These are phyloP conservation scores for Gavialis gangeticus DNA, from an alignment of 2,113 vertebrate genomes.

Conservation along the genomic window DNA sequence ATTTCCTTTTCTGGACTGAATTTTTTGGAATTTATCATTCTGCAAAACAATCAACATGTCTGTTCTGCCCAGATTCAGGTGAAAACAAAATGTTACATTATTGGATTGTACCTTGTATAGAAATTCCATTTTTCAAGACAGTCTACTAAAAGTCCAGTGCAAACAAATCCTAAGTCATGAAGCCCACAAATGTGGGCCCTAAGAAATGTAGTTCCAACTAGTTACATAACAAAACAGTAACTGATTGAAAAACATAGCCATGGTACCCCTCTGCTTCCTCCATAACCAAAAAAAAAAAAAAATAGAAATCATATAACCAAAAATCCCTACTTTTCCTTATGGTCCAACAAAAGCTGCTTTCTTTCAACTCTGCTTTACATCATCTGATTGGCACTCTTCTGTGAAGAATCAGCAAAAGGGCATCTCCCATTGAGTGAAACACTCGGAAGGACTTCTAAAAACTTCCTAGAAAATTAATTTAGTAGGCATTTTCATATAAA, in stretches of 20 bases:
- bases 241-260: not conserved
- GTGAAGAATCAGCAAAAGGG: not conserved
- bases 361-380: not conserved
- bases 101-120: not conserved
- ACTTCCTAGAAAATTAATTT: not conserved
- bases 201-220: not conserved
- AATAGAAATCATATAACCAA: not conserved
- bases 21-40: no score
- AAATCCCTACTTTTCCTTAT: not conserved
- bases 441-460: not conserved
- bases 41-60: not conserved
- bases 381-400: not conserved
- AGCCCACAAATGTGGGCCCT: accelerated
- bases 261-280: not conserved
- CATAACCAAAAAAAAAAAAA: not conserved
- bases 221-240: accelerated
- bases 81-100: not conserved
- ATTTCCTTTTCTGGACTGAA: no score
- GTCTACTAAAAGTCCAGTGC: not conserved
- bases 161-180: not conserved
- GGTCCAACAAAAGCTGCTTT: not conserved
- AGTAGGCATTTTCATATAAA: not conserved
- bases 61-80: not conserved
- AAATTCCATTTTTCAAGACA: not conserved
- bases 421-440: not conserved